Evolutionary conservation across 2,888 invertebrate species (phyloP).

Genomic region (Caenorhabditis doughertyi): DNA sequence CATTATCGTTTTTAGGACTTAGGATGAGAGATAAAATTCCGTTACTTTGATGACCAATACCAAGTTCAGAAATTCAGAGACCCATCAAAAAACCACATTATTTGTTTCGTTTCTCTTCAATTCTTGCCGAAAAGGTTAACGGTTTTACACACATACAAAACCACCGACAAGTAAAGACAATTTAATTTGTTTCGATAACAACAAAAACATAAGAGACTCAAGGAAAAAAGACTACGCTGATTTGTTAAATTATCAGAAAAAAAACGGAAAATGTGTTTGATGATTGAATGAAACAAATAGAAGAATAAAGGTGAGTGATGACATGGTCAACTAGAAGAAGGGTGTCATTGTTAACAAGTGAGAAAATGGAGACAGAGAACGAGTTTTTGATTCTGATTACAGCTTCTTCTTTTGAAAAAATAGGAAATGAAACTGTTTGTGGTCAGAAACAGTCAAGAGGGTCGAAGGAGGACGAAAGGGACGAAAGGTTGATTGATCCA

Average conservation of each 20-base stretch:
- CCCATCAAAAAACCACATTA: background rate
- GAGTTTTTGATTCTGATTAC: conserved; percentile 43
- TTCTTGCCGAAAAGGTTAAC: conserved; percentile 25
- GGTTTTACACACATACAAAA: conserved; percentile 35
- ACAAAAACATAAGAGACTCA: background rate
- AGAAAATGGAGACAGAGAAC: conserved; percentile 39
- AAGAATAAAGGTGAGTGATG: conserved; percentile 28
- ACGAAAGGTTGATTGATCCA: conserved; percentile 10
- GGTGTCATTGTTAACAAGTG: conserved; percentile 62
- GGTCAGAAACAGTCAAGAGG: conserved; percentile 4
- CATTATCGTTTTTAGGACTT: too few relatives aligned
- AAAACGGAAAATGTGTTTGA: background rate
- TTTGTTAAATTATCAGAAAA: conserved; percentile 26
- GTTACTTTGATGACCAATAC: too few relatives aligned
- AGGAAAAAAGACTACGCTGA: background rate
- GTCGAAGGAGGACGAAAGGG: conserved; percentile 6
- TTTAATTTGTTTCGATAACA: conserved; percentile 30
- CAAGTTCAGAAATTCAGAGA: conserved; percentile 4
- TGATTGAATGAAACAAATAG: conserved; percentile 41
- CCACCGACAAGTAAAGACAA: background rate
- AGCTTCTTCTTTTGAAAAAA: conserved; percentile 22
- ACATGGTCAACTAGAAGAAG: conserved; percentile 34
- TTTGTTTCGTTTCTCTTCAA: conserved; percentile 9
- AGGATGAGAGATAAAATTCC: too few relatives aligned
- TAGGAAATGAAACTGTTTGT: conserved; percentile 23